These are phyloP conservation scores for Protobothrops flavoviridis DNA, from an alignment of 2,113 vertebrate genomes.

Conservation along the genomic window DNA sequence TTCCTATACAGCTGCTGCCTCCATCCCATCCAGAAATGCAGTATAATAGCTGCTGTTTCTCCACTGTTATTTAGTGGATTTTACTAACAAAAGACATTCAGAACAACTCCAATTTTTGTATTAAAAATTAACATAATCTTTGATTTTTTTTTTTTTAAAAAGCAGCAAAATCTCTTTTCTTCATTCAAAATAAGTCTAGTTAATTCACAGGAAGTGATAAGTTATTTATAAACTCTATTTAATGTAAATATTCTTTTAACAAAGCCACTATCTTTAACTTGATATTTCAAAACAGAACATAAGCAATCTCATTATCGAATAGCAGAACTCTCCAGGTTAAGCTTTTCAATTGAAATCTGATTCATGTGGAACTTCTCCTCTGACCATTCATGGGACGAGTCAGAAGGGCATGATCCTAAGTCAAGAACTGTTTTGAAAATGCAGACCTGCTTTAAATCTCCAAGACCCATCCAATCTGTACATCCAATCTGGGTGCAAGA, in stretches of 20 bases:
- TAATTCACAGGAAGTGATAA: background rate
- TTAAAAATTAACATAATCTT: slow-evolving; percentile 22
- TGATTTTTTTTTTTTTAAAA: background rate
- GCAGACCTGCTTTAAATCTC: background rate
- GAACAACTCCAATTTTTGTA: background rate
- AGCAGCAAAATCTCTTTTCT: slow-evolving; percentile 10
- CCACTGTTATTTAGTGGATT: slow-evolving; percentile 2
- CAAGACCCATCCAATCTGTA: background rate
- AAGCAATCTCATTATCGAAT: background rate
- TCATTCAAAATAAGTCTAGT: background rate
- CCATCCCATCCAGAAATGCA: background rate
- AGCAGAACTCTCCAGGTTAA: slow-evolving; percentile 6
- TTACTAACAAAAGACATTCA: background rate
- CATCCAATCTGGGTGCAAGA: too few species aligned
- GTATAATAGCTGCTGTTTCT: background rate
- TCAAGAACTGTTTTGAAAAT: background rate
- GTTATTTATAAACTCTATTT: slow-evolving; percentile 5
- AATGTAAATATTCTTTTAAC: slow-evolving; percentile 8
- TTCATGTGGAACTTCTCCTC: background rate
- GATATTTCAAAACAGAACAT: background rate
- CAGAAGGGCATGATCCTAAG: slow-evolving; percentile 4
- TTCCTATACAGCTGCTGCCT: background rate
- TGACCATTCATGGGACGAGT: background rate
- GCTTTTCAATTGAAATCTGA: background rate
- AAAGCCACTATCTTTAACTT: slow-evolving; percentile 12